Percentiles rank a stretch among this genome's conserved stretches.
Evolutionary conservation across 2,113 vertebrate genomes (phyloP).

Genomic region (Nannospalax galili): DNA sequence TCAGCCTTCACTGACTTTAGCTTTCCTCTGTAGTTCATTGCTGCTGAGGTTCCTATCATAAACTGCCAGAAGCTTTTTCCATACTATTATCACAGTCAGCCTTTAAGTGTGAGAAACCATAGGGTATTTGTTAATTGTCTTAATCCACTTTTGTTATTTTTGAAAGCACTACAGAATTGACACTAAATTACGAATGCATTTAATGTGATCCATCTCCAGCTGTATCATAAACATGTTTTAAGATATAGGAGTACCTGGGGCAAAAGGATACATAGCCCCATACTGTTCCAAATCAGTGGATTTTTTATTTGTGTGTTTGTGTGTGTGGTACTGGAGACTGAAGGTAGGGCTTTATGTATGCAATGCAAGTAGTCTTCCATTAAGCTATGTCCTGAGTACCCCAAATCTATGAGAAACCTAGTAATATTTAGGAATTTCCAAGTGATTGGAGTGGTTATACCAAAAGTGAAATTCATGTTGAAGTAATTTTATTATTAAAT

Average conservation of each 20-base stretch:
- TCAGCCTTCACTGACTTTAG: constrained; percentile 50
- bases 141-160: constrained; percentile 29
- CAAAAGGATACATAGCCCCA: neutral
- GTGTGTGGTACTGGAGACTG: neutral
- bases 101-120: constrained; percentile 42
- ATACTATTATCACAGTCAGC: constrained; percentile 47
- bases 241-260: constrained; percentile 14
- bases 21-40: neutral
- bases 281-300: neutral
- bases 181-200: neutral
- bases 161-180: constrained; percentile 32
- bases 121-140: constrained; percentile 50
- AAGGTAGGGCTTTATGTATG: neutral
- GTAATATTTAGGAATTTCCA: neutral
- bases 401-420: neutral
- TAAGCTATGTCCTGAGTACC: neutral
- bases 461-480: neutral
- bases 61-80: constrained; percentile 48
- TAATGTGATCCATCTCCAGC: neutral
- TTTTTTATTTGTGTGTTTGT: neutral
- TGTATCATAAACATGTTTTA: neutral
- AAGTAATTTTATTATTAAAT: neutral
- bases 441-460: neutral
- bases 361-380: neutral
- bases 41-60: constrained; percentile 44